Conservation (phyloP, 2,113 vertebrate species). For the Oncorhynchus gorbuscha region DNA sequence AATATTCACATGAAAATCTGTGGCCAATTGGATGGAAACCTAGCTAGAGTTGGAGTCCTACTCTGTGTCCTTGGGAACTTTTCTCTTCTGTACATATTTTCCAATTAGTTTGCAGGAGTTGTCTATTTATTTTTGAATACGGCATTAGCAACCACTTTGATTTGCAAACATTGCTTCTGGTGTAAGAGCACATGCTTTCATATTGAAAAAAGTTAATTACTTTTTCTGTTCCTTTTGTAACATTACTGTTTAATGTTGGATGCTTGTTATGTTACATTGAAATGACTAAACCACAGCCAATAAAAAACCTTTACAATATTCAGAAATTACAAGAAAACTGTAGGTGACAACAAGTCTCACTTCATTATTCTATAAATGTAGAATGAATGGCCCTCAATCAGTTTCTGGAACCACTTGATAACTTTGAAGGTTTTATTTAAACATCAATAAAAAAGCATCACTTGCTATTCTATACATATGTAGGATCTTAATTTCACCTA, state of each 20-base stretch:
- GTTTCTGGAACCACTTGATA: not conserved
- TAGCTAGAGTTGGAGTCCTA: constrained; percentile 63
- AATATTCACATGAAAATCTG: too few relatives aligned
- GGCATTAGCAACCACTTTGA: constrained; percentile 75
- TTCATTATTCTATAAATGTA: constrained; percentile 3
- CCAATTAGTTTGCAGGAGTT: constrained; percentile 77
- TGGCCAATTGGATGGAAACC: too few relatives aligned
- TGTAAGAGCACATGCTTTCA: constrained; percentile 72
- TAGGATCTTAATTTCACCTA: not conserved
- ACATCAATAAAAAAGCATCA: constrained; percentile 5
- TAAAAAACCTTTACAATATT: constrained; percentile 55
- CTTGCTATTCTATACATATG: not conserved
- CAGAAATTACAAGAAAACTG: constrained; percentile 57
- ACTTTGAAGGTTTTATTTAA: constrained; percentile 9
- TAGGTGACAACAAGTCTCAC: constrained; percentile 59
- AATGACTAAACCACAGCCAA: constrained; percentile 73
- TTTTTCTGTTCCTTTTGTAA: constrained; percentile 84
- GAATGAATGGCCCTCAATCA: not conserved
- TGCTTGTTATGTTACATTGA: constrained; percentile 79
- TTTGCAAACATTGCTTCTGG: constrained; percentile 73
- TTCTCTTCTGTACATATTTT: constrained; percentile 69
- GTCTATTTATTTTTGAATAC: constrained; percentile 78
- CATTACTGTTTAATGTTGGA: constrained; percentile 78
- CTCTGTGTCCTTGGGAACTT: constrained; percentile 78
- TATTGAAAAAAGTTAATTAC: constrained; percentile 81